phyloP scores from a whole-genome alignment of 2,888 invertebrate genomes.

The Eurois occulta region DNA sequence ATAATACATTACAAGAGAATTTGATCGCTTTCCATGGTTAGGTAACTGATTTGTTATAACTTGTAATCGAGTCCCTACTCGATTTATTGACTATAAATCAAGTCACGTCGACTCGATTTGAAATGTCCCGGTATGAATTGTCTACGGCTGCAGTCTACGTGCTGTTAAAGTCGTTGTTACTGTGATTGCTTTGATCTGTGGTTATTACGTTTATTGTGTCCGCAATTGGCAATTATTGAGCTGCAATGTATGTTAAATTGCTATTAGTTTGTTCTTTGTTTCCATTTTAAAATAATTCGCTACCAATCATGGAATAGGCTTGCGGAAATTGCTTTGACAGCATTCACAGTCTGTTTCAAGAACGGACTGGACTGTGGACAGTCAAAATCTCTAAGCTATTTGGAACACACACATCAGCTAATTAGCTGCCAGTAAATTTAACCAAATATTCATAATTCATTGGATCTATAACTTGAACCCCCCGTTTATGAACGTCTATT shows the following conservation, averaged over 20 bases:
- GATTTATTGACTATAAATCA: constrained; percentile 62
- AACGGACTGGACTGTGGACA: neutral
- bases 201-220: constrained; percentile 39
- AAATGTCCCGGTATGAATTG: constrained; percentile 47
- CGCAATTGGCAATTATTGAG: constrained; percentile 42
- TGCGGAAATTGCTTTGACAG: neutral
- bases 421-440: neutral
- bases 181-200: constrained; percentile 46
- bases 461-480: neutral
- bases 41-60: constrained; percentile 64
- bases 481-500: neutral
- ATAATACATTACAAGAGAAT: constrained; percentile 66
- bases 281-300: neutral
- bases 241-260: constrained; percentile 7
- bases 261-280: constrained; percentile 6
- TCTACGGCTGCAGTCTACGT: constrained; percentile 34
- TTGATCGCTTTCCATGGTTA: constrained; percentile 73
- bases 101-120: constrained; percentile 53
- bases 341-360: neutral
- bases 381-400: neutral
- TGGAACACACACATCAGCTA: no score
- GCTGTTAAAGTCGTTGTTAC: constrained; percentile 21
- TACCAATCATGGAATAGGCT: neutral
- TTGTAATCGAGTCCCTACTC: constrained; percentile 55
- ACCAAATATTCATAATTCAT: neutral